A percentile compares a stretch with the other conserved stretches of the same genome.
Conservation (phyloP, 53 echinoderm and acorn worm species). For the Echinarachnius parma region DNA sequence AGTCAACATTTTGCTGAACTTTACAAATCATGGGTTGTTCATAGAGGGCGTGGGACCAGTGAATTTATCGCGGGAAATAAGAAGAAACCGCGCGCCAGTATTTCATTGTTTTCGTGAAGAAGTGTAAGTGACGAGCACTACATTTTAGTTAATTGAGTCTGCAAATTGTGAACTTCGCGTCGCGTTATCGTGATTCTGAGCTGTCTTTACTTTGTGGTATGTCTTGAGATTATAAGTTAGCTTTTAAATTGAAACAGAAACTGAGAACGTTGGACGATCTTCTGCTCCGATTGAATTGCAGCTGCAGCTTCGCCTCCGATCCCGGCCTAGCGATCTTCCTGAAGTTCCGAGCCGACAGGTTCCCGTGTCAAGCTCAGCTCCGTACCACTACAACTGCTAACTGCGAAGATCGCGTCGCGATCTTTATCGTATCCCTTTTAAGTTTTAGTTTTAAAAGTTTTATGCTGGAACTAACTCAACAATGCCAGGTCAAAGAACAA, state of each 20-base stretch:
- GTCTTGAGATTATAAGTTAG: not conserved
- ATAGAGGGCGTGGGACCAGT: no score
- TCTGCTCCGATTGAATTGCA: no score
- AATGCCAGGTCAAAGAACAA: constrained; percentile 8
- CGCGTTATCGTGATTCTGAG: no score
- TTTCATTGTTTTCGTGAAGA: not conserved
- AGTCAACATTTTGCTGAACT: no score
- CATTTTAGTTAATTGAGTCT: no score
- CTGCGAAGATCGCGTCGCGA: not conserved
- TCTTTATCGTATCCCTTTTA: not conserved
- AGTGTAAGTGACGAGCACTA: not conserved
- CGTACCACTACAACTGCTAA: not conserved
- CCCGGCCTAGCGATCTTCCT: no score
- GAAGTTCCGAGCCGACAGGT: no score
- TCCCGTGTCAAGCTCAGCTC: no score
- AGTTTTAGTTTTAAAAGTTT: not conserved
- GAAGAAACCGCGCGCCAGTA: not conserved
- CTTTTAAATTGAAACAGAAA: not conserved
- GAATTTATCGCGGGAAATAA: constrained; percentile 8
- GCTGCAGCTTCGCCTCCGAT: no score
- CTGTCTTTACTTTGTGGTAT: no score
- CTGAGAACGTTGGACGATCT: not conserved
- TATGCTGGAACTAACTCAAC: not conserved
- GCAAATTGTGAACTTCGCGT: no score
- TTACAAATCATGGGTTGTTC: no score